These are phyloP conservation scores for Aphodius granarius DNA, from an alignment of 2,888 invertebrate genomes.

Conservation along the genomic window DNA sequence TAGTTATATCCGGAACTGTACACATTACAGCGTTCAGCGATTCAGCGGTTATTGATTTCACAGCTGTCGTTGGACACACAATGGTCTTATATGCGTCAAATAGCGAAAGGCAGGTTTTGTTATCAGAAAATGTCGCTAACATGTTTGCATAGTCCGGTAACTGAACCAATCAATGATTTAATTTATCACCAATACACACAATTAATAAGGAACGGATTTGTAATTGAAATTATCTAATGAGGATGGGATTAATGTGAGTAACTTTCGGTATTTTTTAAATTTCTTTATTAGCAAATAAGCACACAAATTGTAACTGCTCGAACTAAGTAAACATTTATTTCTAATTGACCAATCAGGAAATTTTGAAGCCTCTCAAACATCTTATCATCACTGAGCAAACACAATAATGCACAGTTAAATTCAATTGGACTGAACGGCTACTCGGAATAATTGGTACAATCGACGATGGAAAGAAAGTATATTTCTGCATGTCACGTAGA, in stretches of 20 bases:
- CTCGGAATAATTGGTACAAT: not conserved
- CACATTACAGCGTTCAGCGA: not conserved
- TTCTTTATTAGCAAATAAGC: not conserved
- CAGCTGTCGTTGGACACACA: not conserved
- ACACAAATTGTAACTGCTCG: not conserved
- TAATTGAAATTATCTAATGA: not conserved
- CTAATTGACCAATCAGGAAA: not conserved
- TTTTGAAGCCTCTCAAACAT: not conserved
- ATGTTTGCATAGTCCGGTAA: not conserved
- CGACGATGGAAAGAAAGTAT: not conserved
- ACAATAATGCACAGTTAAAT: not conserved
- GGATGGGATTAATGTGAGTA: too few relatives aligned
- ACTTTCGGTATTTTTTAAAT: not conserved
- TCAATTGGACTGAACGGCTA: not conserved
- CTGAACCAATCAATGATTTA: not conserved
- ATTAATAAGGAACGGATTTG: not conserved
- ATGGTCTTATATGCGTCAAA: not conserved
- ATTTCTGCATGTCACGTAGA: not conserved
- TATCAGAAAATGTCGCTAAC: not conserved
- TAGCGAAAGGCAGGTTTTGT: too few relatives aligned
- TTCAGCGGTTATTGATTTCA: not conserved
- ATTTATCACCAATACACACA: not conserved
- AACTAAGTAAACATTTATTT: not conserved
- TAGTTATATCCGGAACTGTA: not conserved
- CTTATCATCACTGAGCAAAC: not conserved